Percentiles rank a stretch among this genome's conserved stretches.
Conservation (phyloP, 2,797 vertebrate species). For the Periophthalmus magnuspinnatus region DNA sequence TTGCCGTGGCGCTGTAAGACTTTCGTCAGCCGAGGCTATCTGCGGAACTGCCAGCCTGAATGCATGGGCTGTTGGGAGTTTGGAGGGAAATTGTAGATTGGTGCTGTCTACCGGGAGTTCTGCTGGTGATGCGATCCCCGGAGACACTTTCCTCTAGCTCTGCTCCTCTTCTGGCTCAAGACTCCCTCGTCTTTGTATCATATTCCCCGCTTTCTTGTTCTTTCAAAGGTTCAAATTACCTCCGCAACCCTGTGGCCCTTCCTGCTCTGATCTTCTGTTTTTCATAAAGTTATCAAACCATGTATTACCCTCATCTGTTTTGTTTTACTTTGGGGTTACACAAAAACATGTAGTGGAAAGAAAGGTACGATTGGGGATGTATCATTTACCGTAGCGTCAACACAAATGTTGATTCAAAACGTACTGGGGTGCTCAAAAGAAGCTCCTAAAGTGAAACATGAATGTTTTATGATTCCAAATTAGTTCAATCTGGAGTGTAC, state of each 20-base stretch:
- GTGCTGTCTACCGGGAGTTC: slow-evolving; percentile 62
- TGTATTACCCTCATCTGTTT: not conserved
- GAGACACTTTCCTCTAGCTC: slow-evolving; percentile 54
- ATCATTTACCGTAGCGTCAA: not conserved
- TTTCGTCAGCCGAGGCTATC: slow-evolving; percentile 74
- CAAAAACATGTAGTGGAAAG: not conserved
- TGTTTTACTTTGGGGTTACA: not conserved
- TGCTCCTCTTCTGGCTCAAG: slow-evolving; percentile 30
- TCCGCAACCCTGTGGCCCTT: not conserved
- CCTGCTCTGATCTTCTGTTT: not conserved
- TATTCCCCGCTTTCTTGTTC: slow-evolving; percentile 13
- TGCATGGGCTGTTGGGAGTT: slow-evolving; percentile 59
- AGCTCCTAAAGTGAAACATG: not conserved
- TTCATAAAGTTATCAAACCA: not conserved
- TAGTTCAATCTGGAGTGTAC: not conserved
- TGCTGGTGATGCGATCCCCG: slow-evolving; percentile 64
- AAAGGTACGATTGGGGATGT: not conserved
- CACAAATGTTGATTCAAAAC: not conserved
- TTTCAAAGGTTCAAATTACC: slow-evolving; percentile 10
- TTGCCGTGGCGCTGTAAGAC: slow-evolving; percentile 74
- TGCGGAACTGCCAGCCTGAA: slow-evolving; percentile 60
- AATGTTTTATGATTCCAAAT: not conserved
- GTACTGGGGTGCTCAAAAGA: not conserved
- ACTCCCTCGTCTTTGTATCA: slow-evolving; percentile 22
- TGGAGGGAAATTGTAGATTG: slow-evolving; percentile 71